Conservation (phyloP, 2,113 vertebrate species). For the Ciconia boyciana region DNA sequence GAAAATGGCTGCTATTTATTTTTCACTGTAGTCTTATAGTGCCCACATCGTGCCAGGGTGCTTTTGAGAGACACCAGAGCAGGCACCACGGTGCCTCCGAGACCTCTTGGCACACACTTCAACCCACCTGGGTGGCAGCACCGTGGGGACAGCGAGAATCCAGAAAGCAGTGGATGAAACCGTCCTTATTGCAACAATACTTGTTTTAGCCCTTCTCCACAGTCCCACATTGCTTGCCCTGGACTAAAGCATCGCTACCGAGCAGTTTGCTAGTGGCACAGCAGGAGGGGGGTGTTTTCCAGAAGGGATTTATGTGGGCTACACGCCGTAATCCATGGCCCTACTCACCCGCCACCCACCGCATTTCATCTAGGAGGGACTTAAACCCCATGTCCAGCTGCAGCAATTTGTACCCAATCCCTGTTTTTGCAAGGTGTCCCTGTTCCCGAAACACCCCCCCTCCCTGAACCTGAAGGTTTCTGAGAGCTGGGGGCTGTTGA, state of each 20-base stretch:
- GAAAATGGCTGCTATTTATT: neutral
- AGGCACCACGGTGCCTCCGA: neutral
- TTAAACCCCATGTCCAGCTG: neutral
- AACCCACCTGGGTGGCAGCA: neutral
- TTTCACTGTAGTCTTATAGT: neutral
- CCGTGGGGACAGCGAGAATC: neutral
- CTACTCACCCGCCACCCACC: neutral
- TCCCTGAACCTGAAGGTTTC: neutral
- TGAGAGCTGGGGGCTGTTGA: neutral
- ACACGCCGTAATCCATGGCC: neutral
- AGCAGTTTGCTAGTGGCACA: neutral
- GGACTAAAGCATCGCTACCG: neutral
- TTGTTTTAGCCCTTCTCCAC: neutral
- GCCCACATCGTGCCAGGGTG: rapidly evolving
- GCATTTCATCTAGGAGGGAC: neutral
- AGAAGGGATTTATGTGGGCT: neutral
- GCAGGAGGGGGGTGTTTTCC: neutral
- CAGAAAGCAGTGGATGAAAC: neutral
- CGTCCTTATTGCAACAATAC: neutral
- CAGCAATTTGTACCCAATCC: constrained; percentile 4
- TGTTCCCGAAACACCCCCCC: neutral
- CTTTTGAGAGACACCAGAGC: neutral
- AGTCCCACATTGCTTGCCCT: neutral
- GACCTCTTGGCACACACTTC: rapidly evolving
- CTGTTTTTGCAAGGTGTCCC: neutral